A percentile compares a stretch with the other conserved stretches of the same genome.
Evolutionary conservation across 1,140 invertebrate genomes (phyloP).

Genomic region (Adoxophyes honmai): DNA sequence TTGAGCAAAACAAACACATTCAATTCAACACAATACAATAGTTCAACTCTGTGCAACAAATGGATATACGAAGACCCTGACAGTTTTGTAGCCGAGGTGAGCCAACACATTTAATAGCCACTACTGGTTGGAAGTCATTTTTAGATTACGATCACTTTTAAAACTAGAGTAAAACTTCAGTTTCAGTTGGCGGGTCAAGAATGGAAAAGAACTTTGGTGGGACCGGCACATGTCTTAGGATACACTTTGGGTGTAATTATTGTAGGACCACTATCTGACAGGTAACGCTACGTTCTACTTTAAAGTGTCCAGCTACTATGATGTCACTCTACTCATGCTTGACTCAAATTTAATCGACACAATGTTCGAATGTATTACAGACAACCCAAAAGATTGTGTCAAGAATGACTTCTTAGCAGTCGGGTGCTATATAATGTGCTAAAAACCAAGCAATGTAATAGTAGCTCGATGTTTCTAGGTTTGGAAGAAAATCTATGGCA

Average conservation of each 20-base stretch:
- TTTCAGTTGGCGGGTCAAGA: conserved; percentile 6
- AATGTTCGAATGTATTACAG: neutral
- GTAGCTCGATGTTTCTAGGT: neutral
- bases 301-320: neutral
- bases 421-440: no score
- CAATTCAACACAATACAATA: neutral
- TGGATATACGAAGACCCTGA: neutral
- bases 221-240: conserved; percentile 64
- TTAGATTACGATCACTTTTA: no score
- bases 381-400: no score
- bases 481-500: neutral
- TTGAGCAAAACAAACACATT: no score
- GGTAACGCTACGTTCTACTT: neutral
- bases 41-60: neutral
- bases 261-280: neutral
- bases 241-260: neutral
- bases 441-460: no score
- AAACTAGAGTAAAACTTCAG: no score
- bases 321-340: neutral
- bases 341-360: no score
- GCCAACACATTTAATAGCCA: no score
- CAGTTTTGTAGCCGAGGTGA: conserved; percentile 12
- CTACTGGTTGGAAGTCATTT: no score
- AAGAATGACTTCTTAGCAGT: no score
- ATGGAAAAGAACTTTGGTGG: conserved; percentile 78